phyloP scores from a whole-genome alignment of 2,113 vertebrate genomes.

The Paedocypris sp. region DNA sequence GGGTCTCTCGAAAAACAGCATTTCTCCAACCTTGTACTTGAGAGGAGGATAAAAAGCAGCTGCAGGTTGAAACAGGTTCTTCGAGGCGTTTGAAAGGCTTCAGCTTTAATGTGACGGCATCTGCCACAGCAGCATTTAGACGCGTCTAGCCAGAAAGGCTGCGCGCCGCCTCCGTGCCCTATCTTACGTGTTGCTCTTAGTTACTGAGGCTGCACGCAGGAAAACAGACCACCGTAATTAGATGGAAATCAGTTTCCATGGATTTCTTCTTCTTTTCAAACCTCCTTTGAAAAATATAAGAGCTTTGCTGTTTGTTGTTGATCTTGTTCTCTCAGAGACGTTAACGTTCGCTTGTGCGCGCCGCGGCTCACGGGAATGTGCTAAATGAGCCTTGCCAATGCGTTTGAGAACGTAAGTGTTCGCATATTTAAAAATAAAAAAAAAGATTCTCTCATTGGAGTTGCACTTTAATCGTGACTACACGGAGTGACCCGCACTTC shows the following conservation, averaged over 20 bases:
- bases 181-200: slow-evolving; percentile 56
- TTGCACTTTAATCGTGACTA: slow-evolving; percentile 48
- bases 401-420: slow-evolving; percentile 41
- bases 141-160: slow-evolving; percentile 59
- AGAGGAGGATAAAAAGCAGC: slow-evolving; percentile 33
- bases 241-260: slow-evolving; percentile 69
- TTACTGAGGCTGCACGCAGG: slow-evolving; percentile 55
- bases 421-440: slow-evolving; percentile 38
- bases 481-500: slow-evolving; percentile 33
- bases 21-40: slow-evolving; percentile 39
- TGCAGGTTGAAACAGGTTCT: slow-evolving; percentile 55
- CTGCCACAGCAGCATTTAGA: slow-evolving; percentile 42
- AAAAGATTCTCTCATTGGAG: slow-evolving; percentile 56
- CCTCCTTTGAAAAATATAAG: slow-evolving; percentile 44
- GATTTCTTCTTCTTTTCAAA: slow-evolving; percentile 43
- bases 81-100: slow-evolving; percentile 39
- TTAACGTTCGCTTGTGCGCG: slow-evolving; percentile 55
- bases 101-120: slow-evolving; percentile 49
- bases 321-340: slow-evolving; percentile 37
- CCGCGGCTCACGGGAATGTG: slow-evolving; percentile 47
- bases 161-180: slow-evolving; percentile 52
- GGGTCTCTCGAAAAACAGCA: slow-evolving; percentile 22
- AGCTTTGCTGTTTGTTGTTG: slow-evolving; percentile 57
- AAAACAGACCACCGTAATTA: slow-evolving; percentile 56
- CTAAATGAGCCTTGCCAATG: slow-evolving; percentile 33